phyloP scores from a whole-genome alignment of 2,113 vertebrate genomes.

The Tonatia bakeri region DNA sequence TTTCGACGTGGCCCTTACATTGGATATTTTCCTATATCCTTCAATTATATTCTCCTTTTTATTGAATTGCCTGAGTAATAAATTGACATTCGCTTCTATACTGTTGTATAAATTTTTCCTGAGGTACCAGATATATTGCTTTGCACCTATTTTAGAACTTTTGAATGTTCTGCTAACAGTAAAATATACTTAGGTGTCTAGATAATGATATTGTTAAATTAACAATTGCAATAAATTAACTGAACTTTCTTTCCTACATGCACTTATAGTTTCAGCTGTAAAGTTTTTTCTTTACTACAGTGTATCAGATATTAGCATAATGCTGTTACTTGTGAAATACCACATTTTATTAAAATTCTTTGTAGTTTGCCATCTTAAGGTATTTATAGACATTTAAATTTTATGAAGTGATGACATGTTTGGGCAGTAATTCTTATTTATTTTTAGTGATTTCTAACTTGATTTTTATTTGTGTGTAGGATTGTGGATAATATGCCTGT shows the following conservation, averaged over 20 bases:
- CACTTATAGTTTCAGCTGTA: not conserved
- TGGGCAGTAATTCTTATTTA: not conserved
- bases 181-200: not conserved
- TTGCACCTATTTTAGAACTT: not conserved
- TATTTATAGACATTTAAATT: not conserved
- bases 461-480: slow-evolving; percentile 79
- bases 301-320: not conserved
- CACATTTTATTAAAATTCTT: not conserved
- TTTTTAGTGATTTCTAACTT: slow-evolving; percentile 22
- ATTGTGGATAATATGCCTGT: slow-evolving; percentile 99
- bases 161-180: not conserved
- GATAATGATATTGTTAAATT: not conserved
- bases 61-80: slow-evolving; percentile 1
- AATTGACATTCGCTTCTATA: slow-evolving; percentile 31
- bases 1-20: not conserved
- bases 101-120: not conserved
- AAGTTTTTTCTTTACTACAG: not conserved
- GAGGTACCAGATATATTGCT: not conserved
- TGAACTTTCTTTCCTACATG: not conserved
- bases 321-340: slow-evolving; percentile 10
- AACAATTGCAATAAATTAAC: not conserved
- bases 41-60: slow-evolving; percentile 19
- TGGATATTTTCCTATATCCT: slow-evolving; percentile 4
- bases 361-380: not conserved
- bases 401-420: not conserved